A percentile compares a stretch with the other conserved stretches of the same genome.
These are phyloP conservation scores for Catharus ustulatus DNA, from an alignment of 2,797 vertebrate species.

Conservation along the genomic window DNA sequence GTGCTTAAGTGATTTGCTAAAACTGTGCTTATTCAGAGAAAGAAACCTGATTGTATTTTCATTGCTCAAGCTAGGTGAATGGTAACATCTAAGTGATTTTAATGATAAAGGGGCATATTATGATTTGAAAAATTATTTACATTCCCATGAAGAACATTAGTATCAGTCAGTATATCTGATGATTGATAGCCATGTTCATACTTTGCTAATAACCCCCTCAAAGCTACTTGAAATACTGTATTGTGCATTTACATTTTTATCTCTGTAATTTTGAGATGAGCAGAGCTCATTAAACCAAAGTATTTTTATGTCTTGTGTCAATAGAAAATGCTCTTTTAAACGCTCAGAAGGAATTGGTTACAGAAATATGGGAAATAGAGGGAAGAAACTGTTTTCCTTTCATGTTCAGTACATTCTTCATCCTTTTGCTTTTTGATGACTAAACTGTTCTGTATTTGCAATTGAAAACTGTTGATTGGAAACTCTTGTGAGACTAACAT, in stretches of 20 bases:
- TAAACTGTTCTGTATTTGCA: constrained; percentile 46
- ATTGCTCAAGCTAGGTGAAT: not conserved
- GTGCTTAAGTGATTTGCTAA: constrained; percentile 38
- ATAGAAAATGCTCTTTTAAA: not conserved
- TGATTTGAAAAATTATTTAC: not conserved
- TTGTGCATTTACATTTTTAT: constrained; percentile 3
- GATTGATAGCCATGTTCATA: not conserved
- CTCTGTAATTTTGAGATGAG: constrained; percentile 20
- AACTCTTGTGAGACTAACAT: constrained; percentile 28
- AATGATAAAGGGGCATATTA: not conserved
- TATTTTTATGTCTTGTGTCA: not conserved
- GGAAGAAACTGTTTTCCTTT: not conserved
- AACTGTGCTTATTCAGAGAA: constrained; percentile 48
- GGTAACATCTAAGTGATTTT: not conserved
- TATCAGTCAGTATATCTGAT: constrained; percentile 2
- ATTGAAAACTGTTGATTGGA: constrained; percentile 61
- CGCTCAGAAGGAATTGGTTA: not conserved
- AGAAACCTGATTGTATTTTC: constrained; percentile 18
- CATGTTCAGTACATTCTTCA: not conserved
- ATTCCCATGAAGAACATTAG: not conserved
- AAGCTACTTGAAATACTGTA: not conserved
- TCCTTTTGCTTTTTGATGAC: constrained; percentile 60
- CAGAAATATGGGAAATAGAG: not conserved
- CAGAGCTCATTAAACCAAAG: not conserved
- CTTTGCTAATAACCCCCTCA: not conserved